Evolutionary conservation across 1,140 invertebrate species (phyloP).

Genomic region (Luehdorfia chinensis): DNA sequence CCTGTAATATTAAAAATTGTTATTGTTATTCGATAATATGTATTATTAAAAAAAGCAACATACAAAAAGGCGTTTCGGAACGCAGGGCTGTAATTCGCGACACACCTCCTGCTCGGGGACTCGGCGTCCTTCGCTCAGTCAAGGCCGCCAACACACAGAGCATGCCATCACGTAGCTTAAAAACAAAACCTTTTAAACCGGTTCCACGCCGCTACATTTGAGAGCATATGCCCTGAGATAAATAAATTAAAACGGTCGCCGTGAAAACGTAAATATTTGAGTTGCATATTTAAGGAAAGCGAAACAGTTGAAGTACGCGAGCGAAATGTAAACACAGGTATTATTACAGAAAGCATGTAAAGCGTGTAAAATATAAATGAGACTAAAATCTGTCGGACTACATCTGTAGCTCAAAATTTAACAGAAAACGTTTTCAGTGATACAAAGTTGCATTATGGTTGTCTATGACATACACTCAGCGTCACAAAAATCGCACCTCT

Average conservation of each 20-base stretch:
- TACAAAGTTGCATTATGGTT: too few species aligned
- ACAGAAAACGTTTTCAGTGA: too few species aligned
- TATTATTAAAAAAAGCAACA: not conserved
- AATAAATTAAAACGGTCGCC: slow-evolving; percentile 3
- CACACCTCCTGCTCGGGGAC: slow-evolving; percentile 40
- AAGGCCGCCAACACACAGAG: slow-evolving; percentile 48
- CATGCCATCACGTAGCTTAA: slow-evolving; percentile 38
- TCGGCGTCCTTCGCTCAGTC: slow-evolving; percentile 54
- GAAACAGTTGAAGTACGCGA: slow-evolving; percentile 8
- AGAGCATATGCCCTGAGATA: slow-evolving; percentile 20
- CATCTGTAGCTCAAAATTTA: too few species aligned
- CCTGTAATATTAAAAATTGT: too few species aligned
- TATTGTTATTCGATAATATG: too few species aligned
- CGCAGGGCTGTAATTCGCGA: slow-evolving; percentile 13
- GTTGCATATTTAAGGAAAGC: slow-evolving; percentile 8
- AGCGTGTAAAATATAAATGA: too few species aligned
- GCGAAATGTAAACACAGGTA: slow-evolving; percentile 8
- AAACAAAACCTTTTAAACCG: slow-evolving; percentile 37
- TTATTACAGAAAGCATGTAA: not conserved
- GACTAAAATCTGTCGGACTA: too few species aligned
- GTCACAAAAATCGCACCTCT: too few species aligned
- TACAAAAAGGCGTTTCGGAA: not conserved
- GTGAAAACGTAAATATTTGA: slow-evolving; percentile 21
- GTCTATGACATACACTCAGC: too few species aligned
- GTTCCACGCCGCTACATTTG: slow-evolving; percentile 23